Base-by-base conservation (phyloP, 2,113 vertebrate genomes). In the Eulemur rufifrons region DNA sequence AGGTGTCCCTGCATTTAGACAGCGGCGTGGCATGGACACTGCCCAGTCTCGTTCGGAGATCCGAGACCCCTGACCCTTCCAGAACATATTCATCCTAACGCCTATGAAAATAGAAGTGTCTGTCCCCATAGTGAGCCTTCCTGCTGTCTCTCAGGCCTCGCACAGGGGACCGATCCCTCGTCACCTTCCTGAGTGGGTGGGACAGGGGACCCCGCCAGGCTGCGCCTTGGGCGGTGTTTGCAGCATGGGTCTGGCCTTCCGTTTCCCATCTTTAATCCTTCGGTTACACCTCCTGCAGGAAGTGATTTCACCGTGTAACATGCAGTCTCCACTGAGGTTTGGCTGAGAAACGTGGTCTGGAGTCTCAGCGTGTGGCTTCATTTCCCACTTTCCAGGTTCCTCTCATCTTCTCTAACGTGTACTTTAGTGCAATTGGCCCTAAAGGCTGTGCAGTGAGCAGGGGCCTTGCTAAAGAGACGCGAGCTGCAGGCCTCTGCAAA, bases 71-170 rank as follows among this genome's bases (percentile, higher is more conserved):
- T 4, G 9, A 1, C 4, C 39, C 8, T 9, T 11, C 0, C 4
- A 15, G 6, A 32, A 37, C 6, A 5, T 4, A 0, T 0, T 25
- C 17, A 1, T 7, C 29, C 37, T 29, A 29, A 4, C 4, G 14
- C 34, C 32, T 39, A 23, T 39, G 23, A 39, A 12, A 10, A 18
- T 10, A 3, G 39, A 12, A 17, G 5, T 1, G 1, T 1, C 0
- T 2, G 0, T 23, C 4, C 12, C 3, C 5, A 0, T 1, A 0
- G 1, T 14, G 47, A n/a, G 50, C 7, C 50, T 12, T 50, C 50
- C 50, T 50, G 63, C 4, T 1, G 0, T 15, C 8, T 1, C 5
- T 1, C 1, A 13, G 0, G 10, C 17, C 47, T 47, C 2, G 21
- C 8, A 0, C 2, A 12, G 1, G 18, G 27, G 12, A 3, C 12